Evolutionary conservation across 2,888 invertebrate species (phyloP).

Genomic region (Trachelus troglodyta): DNA sequence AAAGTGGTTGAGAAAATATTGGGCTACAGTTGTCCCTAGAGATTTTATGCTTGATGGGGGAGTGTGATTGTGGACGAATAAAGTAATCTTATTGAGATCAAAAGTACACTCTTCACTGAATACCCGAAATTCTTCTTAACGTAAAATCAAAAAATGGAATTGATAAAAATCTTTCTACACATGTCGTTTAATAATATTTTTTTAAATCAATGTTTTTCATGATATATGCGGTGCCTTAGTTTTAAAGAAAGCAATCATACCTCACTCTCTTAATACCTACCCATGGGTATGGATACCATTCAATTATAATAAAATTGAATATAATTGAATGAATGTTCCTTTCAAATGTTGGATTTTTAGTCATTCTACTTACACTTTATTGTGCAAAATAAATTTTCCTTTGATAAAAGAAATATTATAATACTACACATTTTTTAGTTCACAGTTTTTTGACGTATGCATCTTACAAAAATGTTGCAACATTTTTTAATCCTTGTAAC

Average conservation of each 20-base stretch:
- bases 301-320: neutral
- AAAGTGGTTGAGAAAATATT: neutral
- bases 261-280: too few relatives aligned
- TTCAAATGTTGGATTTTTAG: neutral
- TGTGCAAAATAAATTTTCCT: too few relatives aligned
- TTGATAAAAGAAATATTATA: too few relatives aligned
- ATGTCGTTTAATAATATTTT: neutral
- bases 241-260: neutral
- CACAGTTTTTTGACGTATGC: too few relatives aligned
- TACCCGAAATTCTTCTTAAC: neutral
- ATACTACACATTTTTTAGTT: too few relatives aligned
- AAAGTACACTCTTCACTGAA: neutral
- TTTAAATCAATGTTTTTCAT: neutral
- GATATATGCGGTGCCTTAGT: too few relatives aligned
- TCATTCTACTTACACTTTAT: too few relatives aligned
- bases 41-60: neutral
- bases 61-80: neutral
- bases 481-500: too few relatives aligned
- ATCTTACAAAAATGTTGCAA: too few relatives aligned
- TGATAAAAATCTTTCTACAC: neutral
- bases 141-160: neutral
- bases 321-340: neutral
- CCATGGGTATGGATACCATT: neutral
- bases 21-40: neutral
- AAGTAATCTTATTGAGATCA: neutral